Evolutionary conservation across 2,797 vertebrate species (phyloP), one percentile per base, ranked within the genome.

Genomic region (Taeniopygia guttata): DNA sequence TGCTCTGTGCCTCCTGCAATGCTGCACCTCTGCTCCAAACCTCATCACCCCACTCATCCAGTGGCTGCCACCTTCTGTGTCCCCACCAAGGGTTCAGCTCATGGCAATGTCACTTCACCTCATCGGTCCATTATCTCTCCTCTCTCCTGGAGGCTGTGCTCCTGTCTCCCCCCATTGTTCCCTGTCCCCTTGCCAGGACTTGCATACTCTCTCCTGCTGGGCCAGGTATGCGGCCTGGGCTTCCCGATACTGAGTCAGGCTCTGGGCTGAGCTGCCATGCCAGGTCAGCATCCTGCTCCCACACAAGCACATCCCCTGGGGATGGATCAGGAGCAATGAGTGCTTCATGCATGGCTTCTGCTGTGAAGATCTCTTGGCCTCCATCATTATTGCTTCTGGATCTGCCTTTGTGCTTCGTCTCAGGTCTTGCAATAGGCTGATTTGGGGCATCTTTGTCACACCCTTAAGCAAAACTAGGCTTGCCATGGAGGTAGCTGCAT

Each of bases 1-100:
- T 84, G 43, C 38, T 3, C 0, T 19, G 10, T n/a, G 13, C 38
- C 11, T 87, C 52, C 32, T 69, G 42, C 27, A 22, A 22, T 4
- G 15, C 59, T 14, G 3, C 0, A 0, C 16, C n/a, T 84, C 72
- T 60, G 52, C 51, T 93, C 52, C 60, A 69, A 36, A 93, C 17
- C 22, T 70, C 68, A 43, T 68, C 1, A 2, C 4, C 13, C 19
- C 0, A 0, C 46, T 73, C 16, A 4, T 63, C 34, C 9, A 5
- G 51, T 3, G 26, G 23, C 63, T 93, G 49, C 48, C 34, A 67
- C 85, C 52, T 93, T 83, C 86, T 73, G 8, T 4, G 9, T 54
- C 20, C 55, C 59, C 43, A 82, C 56, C 62, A 69, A 76, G n/a
- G 15, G 51, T 38, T 69, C 70, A 66, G 58, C 84, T 86, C 2